A percentile compares a stretch with the other conserved stretches of the same genome.
phyloP scores from a whole-genome alignment of 1,140 invertebrate species.

The Eubasilissa regina region DNA sequence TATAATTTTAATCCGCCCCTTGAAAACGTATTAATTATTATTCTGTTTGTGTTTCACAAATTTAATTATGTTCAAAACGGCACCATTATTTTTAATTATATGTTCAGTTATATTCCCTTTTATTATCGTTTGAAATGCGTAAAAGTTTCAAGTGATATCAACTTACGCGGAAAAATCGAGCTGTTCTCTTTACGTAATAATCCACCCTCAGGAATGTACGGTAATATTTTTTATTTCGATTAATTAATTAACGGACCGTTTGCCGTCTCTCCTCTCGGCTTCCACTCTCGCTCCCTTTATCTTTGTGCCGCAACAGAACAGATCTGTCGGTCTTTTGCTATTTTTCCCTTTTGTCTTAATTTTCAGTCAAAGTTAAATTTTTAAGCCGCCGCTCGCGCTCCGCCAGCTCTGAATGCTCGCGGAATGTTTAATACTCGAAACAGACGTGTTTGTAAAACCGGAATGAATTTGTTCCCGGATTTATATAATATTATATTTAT shows the following conservation, averaged over 20 bases:
- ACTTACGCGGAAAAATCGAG: too few species aligned
- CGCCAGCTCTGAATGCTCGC: constrained; percentile 15
- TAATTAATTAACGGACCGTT: constrained; percentile 18
- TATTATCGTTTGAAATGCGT: too few species aligned
- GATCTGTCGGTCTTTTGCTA: constrained; percentile 29
- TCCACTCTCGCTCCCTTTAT: constrained; percentile 1
- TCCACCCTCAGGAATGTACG: background rate
- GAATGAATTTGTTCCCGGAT: too few species aligned
- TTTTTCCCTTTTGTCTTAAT: constrained; percentile 42
- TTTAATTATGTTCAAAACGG: too few species aligned
- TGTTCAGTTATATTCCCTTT: too few species aligned
- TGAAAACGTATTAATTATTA: too few species aligned
- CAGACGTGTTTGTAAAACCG: constrained; percentile 7
- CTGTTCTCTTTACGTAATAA: too few species aligned
- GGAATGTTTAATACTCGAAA: constrained; percentile 30
- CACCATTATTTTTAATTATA: too few species aligned
- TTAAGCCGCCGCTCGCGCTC: constrained; percentile 33
- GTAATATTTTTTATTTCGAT: constrained; percentile 23
- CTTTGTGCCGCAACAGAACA: constrained; percentile 9
- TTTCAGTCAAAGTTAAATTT: constrained; percentile 25
- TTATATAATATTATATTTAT: background rate
- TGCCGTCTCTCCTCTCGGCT: background rate
- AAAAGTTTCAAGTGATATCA: too few species aligned
- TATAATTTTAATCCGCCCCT: too few species aligned
- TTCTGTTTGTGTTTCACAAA: too few species aligned